These are phyloP conservation scores for Nephrocerus scutellatus DNA, from an alignment of 2,888 invertebrate species.

Conservation along the genomic window DNA sequence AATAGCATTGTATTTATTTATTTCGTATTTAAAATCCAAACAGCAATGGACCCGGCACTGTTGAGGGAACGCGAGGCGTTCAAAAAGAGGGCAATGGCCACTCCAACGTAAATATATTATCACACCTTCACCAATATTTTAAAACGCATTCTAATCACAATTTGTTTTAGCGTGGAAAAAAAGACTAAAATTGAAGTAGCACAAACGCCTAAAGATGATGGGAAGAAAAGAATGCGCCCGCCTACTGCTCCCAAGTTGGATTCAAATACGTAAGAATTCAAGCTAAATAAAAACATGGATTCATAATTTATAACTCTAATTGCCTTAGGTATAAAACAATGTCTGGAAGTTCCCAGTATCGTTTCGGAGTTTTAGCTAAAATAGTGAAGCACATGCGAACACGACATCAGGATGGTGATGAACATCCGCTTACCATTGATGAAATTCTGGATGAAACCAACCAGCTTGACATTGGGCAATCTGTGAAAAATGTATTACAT, in stretches of 20 bases:
- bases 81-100: slow-evolving; percentile 82
- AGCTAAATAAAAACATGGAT: background rate
- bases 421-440: slow-evolving; percentile 79
- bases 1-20: no score
- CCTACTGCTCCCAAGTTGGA: slow-evolving; percentile 64
- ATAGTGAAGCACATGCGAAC: slow-evolving; percentile 93
- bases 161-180: slow-evolving; percentile 66
- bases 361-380: slow-evolving; percentile 89
- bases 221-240: slow-evolving; percentile 67
- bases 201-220: slow-evolving; percentile 57
- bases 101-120: slow-evolving; percentile 63
- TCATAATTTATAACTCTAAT: no score
- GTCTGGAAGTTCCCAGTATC: slow-evolving; percentile 82
- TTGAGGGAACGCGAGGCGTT: slow-evolving; percentile 87
- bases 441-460: slow-evolving; percentile 95
- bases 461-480: slow-evolving; percentile 83
- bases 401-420: slow-evolving; percentile 87
- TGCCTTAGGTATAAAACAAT: slow-evolving; percentile 81
- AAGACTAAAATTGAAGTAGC: slow-evolving; percentile 63
- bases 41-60: slow-evolving; percentile 95
- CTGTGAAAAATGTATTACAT: slow-evolving; percentile 63
- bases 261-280: slow-evolving; percentile 54
- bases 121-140: slow-evolving; percentile 7
- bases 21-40: no score
- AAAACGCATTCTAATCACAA: no score